Evolutionary conservation across 2,888 invertebrate species (phyloP).

Genomic region (Thera britannica): DNA sequence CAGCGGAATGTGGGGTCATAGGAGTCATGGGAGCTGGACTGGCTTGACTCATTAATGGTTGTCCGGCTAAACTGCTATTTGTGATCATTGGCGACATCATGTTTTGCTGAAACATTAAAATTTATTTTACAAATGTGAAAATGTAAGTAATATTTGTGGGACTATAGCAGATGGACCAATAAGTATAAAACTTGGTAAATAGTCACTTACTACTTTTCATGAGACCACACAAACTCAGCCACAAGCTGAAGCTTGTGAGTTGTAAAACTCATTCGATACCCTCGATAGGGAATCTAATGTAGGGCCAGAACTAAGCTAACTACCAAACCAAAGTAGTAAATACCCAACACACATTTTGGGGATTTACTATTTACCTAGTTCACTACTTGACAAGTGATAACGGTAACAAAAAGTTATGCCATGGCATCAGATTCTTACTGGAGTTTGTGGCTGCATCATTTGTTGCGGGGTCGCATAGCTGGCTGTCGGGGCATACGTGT

Average conservation of each 20-base stretch:
- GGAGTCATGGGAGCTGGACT: constrained; percentile 94
- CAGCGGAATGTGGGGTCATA: constrained; percentile 96
- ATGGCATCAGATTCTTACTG: constrained; percentile 81
- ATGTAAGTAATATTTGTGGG: too few relatives aligned
- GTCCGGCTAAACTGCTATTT: constrained; percentile 81
- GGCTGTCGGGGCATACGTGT: constrained; percentile 90
- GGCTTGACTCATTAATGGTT: constrained; percentile 86
- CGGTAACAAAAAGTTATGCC: background rate
- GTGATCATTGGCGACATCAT: constrained; percentile 93
- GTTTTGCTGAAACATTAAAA: constrained; percentile 86
- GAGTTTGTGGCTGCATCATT: constrained; percentile 95
- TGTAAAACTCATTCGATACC: too few relatives aligned
- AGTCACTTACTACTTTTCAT: too few relatives aligned
- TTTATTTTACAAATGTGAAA: background rate
- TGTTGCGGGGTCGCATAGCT: constrained; percentile 92
- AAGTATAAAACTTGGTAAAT: too few relatives aligned
- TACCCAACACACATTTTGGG: too few relatives aligned
- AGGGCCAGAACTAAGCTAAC: too few relatives aligned
- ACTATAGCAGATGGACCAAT: too few relatives aligned
- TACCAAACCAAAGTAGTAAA: too few relatives aligned
- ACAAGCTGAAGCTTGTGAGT: too few relatives aligned
- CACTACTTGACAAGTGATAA: background rate
- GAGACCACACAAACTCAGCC: too few relatives aligned
- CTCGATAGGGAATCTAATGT: too few relatives aligned
- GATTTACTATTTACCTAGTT: too few relatives aligned